Percentiles rank a stretch among this genome's conserved stretches.
These are phyloP conservation scores for Dromius quadrimaculatus DNA, from an alignment of 2,888 invertebrate genomes.

Conservation along the genomic window DNA sequence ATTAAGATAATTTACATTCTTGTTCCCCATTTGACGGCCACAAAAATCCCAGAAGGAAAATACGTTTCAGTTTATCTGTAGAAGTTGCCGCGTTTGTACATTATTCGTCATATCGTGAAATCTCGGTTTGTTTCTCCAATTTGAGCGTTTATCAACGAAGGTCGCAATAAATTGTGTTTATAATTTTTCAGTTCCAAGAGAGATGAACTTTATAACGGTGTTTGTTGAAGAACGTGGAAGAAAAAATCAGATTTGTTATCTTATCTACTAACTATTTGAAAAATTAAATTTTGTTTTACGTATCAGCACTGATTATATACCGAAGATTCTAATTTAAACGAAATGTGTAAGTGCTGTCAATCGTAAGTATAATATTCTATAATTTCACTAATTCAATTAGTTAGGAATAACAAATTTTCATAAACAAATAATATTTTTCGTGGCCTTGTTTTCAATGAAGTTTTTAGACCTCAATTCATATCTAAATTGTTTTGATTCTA, in stretches of 20 bases:
- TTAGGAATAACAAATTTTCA: too few species aligned
- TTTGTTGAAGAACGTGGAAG: constrained; percentile 10
- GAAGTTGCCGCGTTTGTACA: neutral
- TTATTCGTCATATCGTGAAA: constrained; percentile 8
- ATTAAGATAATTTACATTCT: constrained; percentile 34
- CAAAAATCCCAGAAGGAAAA: constrained; percentile 11
- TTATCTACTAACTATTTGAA: constrained; percentile 24
- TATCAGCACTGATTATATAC: constrained; percentile 33
- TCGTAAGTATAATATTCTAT: constrained; percentile 66
- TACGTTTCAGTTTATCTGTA: constrained; percentile 4
- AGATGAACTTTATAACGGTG: constrained; percentile 10
- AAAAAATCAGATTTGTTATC: constrained; percentile 23
- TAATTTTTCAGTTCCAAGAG: neutral
- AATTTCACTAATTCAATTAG: constrained; percentile 4
- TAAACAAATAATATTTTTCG: too few species aligned
- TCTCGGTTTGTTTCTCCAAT: constrained; percentile 6
- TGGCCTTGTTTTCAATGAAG: neutral
- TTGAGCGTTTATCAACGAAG: constrained; percentile 26
- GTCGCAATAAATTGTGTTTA: constrained; percentile 15
- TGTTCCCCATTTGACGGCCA: constrained; percentile 26
- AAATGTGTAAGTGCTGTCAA: constrained; percentile 72
- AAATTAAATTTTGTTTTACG: constrained; percentile 8
- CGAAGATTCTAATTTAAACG: constrained; percentile 27
- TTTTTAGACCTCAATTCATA: too few species aligned
- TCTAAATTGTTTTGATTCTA: too few species aligned